Conservation (phyloP, 1,140 invertebrate species). For the Brachionus paranguensis region DNA sequence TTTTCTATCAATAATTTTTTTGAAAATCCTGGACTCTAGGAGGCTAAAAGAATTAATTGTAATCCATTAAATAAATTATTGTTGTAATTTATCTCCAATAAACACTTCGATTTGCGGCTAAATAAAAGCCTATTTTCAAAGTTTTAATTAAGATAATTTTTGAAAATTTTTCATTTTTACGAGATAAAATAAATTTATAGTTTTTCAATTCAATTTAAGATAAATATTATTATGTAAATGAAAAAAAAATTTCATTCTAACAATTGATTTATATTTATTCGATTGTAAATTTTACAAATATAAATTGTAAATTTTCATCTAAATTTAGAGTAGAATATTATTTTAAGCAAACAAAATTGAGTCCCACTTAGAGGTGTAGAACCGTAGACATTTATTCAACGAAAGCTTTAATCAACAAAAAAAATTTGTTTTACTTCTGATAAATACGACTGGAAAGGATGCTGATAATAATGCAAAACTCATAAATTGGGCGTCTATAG, state of each 20-base stretch:
- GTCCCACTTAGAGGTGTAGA: not conserved
- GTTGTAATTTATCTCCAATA: not conserved
- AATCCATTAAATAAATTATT: not conserved
- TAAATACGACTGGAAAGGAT: not conserved
- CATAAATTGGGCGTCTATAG: slow-evolving; percentile 1
- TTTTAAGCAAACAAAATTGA: not conserved
- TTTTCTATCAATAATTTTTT: not conserved
- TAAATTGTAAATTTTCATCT: not conserved
- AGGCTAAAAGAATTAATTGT: not conserved
- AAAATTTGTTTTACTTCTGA: not conserved
- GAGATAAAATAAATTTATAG: not conserved
- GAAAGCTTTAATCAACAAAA: not conserved
- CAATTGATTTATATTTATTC: not conserved
- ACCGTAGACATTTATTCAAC: not conserved
- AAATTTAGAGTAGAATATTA: not conserved
- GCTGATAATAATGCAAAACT: not conserved
- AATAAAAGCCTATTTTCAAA: not conserved
- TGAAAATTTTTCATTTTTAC: not conserved
- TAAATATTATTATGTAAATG: not conserved
- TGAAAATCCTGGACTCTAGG: not conserved
- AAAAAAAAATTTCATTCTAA: not conserved
- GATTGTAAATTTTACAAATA: not conserved
- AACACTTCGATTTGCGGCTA: not conserved
- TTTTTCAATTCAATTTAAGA: not conserved
- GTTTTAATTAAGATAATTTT: not conserved